phyloP scores from a whole-genome alignment of 2,888 invertebrate species.

The Netelia virgata region DNA sequence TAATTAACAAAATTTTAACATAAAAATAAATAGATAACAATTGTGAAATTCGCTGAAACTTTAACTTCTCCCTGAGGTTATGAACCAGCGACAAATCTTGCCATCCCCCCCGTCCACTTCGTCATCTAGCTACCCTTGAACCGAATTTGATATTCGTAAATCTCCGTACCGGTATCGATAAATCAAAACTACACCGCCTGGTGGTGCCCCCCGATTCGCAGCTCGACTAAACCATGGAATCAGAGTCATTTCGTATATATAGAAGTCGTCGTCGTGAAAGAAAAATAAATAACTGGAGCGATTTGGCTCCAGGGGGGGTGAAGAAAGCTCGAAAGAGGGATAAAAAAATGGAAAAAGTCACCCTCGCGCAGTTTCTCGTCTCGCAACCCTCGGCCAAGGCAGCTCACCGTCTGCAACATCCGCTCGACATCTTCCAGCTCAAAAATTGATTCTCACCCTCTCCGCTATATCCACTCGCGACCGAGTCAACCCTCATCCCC shows the following conservation, averaged over 20 bases:
- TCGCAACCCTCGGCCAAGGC: conserved; percentile 48
- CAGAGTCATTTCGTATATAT: conserved; percentile 21
- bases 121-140: conserved; percentile 71
- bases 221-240: conserved; percentile 55
- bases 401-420: conserved; percentile 79
- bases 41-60: neutral
- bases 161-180: conserved; percentile 83
- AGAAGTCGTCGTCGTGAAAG: conserved; percentile 12
- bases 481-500: conserved; percentile 12
- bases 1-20: too few species aligned
- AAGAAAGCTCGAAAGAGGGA: conserved; percentile 25
- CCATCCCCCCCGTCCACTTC: conserved; percentile 1
- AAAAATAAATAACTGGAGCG: conserved; percentile 58
- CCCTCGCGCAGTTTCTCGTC: conserved; percentile 56
- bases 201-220: conserved; percentile 52
- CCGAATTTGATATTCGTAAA: conserved; percentile 84
- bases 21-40: too few species aligned
- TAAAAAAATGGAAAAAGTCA: conserved; percentile 62
- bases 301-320: neutral
- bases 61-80: neutral
- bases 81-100: conserved; percentile 41
- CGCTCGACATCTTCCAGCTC: conserved; percentile 81
- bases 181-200: conserved; percentile 82
- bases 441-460: conserved; percentile 81
- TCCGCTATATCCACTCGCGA: conserved; percentile 24